Evolutionary conservation across 2,113 vertebrate genomes (phyloP).

Genomic region (Petroica traversi): DNA sequence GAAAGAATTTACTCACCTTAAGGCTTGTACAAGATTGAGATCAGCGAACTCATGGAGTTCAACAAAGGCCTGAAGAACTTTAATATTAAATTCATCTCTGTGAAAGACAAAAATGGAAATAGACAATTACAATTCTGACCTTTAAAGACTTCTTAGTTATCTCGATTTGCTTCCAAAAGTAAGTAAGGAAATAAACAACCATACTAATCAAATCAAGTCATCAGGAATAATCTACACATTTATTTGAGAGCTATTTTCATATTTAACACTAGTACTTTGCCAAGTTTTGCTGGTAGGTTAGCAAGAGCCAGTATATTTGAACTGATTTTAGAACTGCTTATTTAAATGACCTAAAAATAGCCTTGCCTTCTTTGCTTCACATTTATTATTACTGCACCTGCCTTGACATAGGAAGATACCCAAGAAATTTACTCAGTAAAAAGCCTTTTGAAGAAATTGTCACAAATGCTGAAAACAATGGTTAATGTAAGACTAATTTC

Average conservation of each 20-base stretch:
- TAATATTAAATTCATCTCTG: slow-evolving; percentile 98
- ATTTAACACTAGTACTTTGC: background rate
- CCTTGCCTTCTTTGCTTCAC: background rate
- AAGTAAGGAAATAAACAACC: background rate
- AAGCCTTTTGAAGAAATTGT: background rate
- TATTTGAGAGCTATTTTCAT: background rate
- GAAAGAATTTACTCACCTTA: slow-evolving; percentile 80
- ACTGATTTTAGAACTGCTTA: background rate
- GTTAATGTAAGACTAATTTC: background rate
- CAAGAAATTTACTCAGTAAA: background rate
- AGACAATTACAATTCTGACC: background rate
- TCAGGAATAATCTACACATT: background rate
- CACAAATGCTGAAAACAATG: background rate
- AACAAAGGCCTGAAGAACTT: slow-evolving; percentile 96
- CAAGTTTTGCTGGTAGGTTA: background rate
- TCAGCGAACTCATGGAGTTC: slow-evolving; percentile 99
- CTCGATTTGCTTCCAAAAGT: background rate
- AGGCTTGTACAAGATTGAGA: slow-evolving; percentile 96
- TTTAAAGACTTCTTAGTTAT: background rate
- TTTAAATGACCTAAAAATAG: background rate
- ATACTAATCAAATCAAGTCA: background rate
- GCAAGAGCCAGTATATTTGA: background rate
- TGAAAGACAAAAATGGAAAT: background rate
- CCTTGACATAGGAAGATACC: background rate
- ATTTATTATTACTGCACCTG: background rate